Percentiles rank a stretch among this genome's conserved stretches.
phyloP scores from a whole-genome alignment of 1,140 invertebrate genomes.

The Phthorimaea operculella region DNA sequence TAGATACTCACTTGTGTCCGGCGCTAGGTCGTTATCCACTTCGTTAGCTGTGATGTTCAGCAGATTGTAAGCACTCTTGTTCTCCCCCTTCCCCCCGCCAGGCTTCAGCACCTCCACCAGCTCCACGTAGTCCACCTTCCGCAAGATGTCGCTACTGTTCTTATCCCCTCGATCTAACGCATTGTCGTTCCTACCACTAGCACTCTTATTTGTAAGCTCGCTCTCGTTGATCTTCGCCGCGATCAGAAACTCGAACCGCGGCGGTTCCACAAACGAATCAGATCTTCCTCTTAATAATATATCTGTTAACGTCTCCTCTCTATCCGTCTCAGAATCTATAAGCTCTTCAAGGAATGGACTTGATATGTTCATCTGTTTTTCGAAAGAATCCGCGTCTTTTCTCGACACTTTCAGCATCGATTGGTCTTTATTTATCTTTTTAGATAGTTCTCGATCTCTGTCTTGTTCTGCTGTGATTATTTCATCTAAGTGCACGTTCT shows the following conservation, averaged over 20 bases:
- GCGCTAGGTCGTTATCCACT: slow-evolving; percentile 57
- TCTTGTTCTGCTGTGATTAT: slow-evolving; percentile 1
- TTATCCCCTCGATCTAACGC: slow-evolving; percentile 34
- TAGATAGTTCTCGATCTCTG: background rate
- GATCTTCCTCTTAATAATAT: slow-evolving; percentile 45
- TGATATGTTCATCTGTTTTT: slow-evolving; percentile 59
- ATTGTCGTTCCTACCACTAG: slow-evolving; percentile 27
- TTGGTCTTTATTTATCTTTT: slow-evolving; percentile 7
- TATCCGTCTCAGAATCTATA: slow-evolving; percentile 55
- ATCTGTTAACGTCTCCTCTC: slow-evolving; percentile 56
- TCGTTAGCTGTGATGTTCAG: slow-evolving; percentile 56
- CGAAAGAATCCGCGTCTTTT: slow-evolving; percentile 36
- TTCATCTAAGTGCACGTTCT: background rate
- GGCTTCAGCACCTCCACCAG: slow-evolving; percentile 50
- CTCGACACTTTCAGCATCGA: slow-evolving; percentile 31
- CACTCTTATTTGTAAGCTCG: slow-evolving; percentile 22
- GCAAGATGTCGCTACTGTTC: slow-evolving; percentile 47
- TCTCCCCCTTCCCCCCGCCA: slow-evolving; percentile 31
- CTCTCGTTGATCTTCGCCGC: slow-evolving; percentile 44
- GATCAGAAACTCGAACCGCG: slow-evolving; percentile 54
- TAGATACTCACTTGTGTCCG: slow-evolving; percentile 61
- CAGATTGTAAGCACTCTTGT: slow-evolving; percentile 47
- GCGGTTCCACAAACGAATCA: slow-evolving; percentile 36
- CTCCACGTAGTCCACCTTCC: slow-evolving; percentile 56
- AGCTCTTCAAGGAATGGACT: slow-evolving; percentile 51